Conservation (phyloP, 2,113 vertebrate species). For the Zosterops pallidus region DNA sequence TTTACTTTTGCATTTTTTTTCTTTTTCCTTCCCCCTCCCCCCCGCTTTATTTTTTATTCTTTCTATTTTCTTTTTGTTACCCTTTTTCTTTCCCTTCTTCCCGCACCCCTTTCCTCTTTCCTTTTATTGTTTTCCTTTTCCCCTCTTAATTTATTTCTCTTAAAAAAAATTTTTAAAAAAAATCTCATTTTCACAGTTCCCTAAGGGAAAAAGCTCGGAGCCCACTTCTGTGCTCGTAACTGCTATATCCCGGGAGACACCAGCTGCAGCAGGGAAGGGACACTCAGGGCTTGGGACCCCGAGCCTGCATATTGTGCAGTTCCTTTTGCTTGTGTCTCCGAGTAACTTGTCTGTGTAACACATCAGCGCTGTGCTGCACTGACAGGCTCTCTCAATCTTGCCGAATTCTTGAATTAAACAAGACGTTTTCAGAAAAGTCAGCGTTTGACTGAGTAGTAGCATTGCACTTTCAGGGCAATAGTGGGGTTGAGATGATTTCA, state of each 20-base stretch:
- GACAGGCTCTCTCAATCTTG: background rate
- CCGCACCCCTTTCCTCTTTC: background rate
- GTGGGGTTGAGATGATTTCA: background rate
- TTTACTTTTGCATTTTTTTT: background rate
- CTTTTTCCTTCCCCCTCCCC: fast-evolving
- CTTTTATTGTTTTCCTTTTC: background rate
- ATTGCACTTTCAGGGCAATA: background rate
- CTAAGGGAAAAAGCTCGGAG: background rate
- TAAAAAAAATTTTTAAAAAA: no score
- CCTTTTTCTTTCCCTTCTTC: no score
- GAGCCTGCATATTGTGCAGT: background rate
- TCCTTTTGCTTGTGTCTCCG: background rate
- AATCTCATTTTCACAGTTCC: background rate
- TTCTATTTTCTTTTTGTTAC: background rate
- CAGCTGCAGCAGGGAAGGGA: background rate
- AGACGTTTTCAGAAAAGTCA: background rate
- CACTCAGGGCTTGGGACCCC: background rate
- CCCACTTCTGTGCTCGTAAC: fast-evolving
- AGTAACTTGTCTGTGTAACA: background rate
- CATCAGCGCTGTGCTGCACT: background rate
- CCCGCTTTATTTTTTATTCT: no score
- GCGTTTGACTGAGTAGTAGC: background rate
- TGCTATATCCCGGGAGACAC: background rate
- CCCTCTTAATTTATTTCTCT: no score
- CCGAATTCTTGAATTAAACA: background rate